Percentiles rank a stretch among this genome's conserved stretches.
phyloP scores from a whole-genome alignment of 1,140 invertebrate species.

The Diorhabda sublineata region DNA sequence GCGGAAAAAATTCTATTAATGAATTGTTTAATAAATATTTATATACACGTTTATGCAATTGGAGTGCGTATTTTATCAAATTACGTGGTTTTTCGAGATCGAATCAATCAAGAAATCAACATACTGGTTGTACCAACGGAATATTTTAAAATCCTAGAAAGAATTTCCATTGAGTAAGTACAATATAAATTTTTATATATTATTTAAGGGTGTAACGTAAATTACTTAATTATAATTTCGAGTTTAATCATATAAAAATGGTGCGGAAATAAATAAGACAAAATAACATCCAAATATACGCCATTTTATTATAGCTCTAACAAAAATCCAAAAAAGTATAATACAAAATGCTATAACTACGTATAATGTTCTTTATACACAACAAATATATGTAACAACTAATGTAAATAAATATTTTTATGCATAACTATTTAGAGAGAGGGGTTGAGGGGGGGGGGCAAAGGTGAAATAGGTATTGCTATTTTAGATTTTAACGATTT shows the following conservation, averaged over 20 bases:
- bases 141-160: too few species aligned
- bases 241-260: neutral
- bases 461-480: slow-evolving; percentile 16
- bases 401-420: slow-evolving; percentile 21
- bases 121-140: too few species aligned
- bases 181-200: too few species aligned
- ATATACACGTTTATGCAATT: too few species aligned
- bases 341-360: slow-evolving; percentile 46
- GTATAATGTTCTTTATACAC: slow-evolving; percentile 41
- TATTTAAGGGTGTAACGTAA: too few species aligned
- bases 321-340: slow-evolving; percentile 47
- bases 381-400: slow-evolving; percentile 37
- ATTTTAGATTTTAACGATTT: slow-evolving; percentile 10
- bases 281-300: slow-evolving; percentile 49
- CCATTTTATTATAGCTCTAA: slow-evolving; percentile 50
- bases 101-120: too few species aligned
- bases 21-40: too few species aligned
- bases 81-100: too few species aligned
- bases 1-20: too few species aligned
- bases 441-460: neutral
- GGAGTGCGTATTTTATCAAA: too few species aligned
- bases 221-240: too few species aligned
- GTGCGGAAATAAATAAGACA: slow-evolving; percentile 24
- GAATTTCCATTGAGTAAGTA: too few species aligned
- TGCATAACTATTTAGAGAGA: slow-evolving; percentile 9